phyloP scores from a whole-genome alignment of 2,888 invertebrate genomes.

The Panzeria rudis region DNA sequence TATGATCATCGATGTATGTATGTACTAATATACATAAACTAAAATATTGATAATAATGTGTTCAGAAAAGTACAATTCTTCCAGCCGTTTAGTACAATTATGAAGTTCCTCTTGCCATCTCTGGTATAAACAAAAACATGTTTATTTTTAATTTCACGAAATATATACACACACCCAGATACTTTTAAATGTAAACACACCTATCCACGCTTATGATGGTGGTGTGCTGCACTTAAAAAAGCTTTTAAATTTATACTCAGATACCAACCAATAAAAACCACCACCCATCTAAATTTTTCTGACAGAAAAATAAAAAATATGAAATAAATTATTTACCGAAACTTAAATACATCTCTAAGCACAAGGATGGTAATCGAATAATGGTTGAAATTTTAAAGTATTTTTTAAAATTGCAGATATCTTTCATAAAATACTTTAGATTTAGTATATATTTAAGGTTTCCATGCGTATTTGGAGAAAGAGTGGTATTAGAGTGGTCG shows the following conservation, averaged over 20 bases:
- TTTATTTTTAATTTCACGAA: slow-evolving; percentile 56
- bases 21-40: no score
- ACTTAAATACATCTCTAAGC: neutral
- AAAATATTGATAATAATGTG: no score
- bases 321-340: slow-evolving; percentile 13
- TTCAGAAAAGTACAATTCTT: no score
- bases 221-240: slow-evolving; percentile 24
- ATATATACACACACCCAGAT: slow-evolving; percentile 9
- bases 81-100: no score
- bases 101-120: no score
- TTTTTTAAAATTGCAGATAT: neutral
- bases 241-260: slow-evolving; percentile 20
- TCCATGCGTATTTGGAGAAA: no score
- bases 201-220: neutral
- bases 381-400: neutral
- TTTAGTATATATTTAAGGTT: no score
- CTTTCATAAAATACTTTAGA: neutral
- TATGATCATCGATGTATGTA: no score
- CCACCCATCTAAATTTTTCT: slow-evolving; percentile 5
- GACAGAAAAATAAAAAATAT: slow-evolving; percentile 9
- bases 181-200: neutral
- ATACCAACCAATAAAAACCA: slow-evolving; percentile 1
- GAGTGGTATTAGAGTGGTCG: no score
- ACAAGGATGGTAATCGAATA: neutral
- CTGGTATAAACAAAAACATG: neutral